Base-by-base conservation (phyloP, 2,797 vertebrate genomes). In the Discoglossus pictus region DNA sequence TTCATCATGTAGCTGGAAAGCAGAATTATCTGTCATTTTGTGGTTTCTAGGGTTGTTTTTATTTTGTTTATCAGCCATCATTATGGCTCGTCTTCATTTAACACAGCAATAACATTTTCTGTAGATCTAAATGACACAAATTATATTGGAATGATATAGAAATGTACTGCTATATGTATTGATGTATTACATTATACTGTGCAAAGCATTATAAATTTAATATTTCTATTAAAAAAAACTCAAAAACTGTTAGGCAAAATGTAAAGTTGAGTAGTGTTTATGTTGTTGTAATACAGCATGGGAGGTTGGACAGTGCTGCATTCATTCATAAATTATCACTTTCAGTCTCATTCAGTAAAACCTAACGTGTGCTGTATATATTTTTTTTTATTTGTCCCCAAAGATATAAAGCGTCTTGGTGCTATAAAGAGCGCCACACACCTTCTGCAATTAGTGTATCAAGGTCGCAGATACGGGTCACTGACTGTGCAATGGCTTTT, bases 251-350 rank as follows among this genome's bases (percentile, higher is more conserved):
- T n/a, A n/a, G n/a, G n/a, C n/a, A 12, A 47, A 47, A 4, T 47
- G 20, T 24, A n/a, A 4, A n/a, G 11, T 8, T 7, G 24, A 36
- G 20, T 24, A n/a, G 7, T 25, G 11, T 8, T 7, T 50, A 36
- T 68, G 39, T 35, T 51, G 21, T 40, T 38, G 27, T 25, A 31
- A 56, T 21, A 42, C 46, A 43, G 23, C 51, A 48, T 43, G 18
- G 58, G 35, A 53, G 40, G 56, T n/a, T 36, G 11, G 18, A 50
- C 13, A 56, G 53, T 48, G 23, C 39, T 56, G 23, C 58, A 55
- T 63, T 67, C 65, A 67, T 67, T 70, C 67, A 63, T 70, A 69
- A 69, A 62, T 69, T 13, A 68, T 25, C 38, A 60, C 42, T 59
- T 48, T 55, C 11, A 42, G 55, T 24, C 56, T 61, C 65, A 61